Conservation (phyloP, 2,113 vertebrate genomes). For the Hydrolagus affinis region DNA sequence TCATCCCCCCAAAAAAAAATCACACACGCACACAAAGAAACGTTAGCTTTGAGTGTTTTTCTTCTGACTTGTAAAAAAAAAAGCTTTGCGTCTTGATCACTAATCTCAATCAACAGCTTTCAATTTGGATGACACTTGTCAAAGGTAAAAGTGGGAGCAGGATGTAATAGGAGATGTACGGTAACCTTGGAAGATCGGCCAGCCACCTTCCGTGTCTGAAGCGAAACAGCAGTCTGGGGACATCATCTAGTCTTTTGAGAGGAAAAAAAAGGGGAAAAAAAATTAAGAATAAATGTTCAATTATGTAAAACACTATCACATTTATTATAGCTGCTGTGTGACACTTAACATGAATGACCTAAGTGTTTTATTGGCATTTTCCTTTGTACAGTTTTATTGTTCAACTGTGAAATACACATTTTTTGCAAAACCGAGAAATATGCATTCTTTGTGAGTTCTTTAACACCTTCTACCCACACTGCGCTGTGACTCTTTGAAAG, state of each 20-base stretch:
- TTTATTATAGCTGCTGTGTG: conserved; percentile 49
- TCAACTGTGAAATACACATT: conserved; percentile 38
- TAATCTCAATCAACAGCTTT: conserved; percentile 20
- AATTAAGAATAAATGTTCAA: conserved; percentile 20
- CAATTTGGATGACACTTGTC: conserved; percentile 20
- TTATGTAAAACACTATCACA: conserved; percentile 46
- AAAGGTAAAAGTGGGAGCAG: conserved; percentile 20
- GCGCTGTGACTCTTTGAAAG: too few relatives aligned
- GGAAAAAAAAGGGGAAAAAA: conserved; percentile 38
- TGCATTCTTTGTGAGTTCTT: not conserved
- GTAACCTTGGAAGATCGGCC: conserved; percentile 17
- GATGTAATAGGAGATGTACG: conserved; percentile 3
- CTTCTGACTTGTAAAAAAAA: conserved; percentile 8
- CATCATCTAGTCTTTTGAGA: conserved; percentile 7
- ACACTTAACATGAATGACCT: conserved; percentile 41
- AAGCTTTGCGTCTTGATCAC: conserved; percentile 16
- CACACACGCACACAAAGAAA: not conserved
- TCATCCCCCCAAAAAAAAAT: not conserved
- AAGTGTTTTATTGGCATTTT: conserved; percentile 39
- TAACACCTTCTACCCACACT: too few relatives aligned
- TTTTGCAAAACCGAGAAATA: conserved; percentile 44
- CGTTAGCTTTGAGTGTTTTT: conserved; percentile 11
- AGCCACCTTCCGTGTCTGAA: conserved; percentile 20
- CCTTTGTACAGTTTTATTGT: conserved; percentile 48
- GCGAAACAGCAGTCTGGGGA: conserved; percentile 5